These are phyloP conservation scores for Nesidiocoris tenuis DNA, from an alignment of 2,888 invertebrate species.

Conservation along the genomic window DNA sequence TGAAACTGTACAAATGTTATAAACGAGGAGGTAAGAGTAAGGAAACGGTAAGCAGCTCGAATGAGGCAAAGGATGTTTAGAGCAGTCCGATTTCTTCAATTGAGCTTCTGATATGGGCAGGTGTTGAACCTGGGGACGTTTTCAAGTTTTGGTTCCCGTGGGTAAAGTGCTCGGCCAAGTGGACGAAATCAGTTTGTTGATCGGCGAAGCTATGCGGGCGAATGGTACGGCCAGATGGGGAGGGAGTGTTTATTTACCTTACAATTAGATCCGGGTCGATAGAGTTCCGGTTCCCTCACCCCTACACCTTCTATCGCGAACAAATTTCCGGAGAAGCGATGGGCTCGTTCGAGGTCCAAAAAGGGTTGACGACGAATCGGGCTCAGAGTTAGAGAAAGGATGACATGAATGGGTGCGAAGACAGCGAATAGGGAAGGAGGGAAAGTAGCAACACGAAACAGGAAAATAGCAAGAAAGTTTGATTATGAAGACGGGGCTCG, in stretches of 20 bases:
- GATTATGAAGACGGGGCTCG: too few relatives aligned
- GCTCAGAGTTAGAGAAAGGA: neutral
- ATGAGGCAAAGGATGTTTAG: too few relatives aligned
- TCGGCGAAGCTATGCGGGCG: neutral
- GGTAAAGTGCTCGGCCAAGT: neutral
- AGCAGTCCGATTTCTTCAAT: too few relatives aligned
- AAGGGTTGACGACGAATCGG: neutral
- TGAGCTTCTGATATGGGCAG: too few relatives aligned
- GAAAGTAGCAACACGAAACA: too few relatives aligned
- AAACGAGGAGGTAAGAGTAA: too few relatives aligned
- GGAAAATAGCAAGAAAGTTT: too few relatives aligned
- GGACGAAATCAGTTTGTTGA: neutral
- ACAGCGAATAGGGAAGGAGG: too few relatives aligned
- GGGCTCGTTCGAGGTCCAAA: neutral
- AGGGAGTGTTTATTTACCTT: neutral
- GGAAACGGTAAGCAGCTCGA: too few relatives aligned
- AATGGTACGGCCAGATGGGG: too few relatives aligned
- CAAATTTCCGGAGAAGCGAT: neutral
- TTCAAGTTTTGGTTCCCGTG: neutral
- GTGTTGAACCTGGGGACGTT: too few relatives aligned
- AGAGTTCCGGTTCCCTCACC: neutral
- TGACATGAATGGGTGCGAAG: neutral
- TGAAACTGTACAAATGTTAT: too few relatives aligned
- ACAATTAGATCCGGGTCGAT: neutral
- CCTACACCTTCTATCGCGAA: neutral